Conservation (phyloP, 2,888 invertebrate species). For the Subacronicta megacephala region DNA sequence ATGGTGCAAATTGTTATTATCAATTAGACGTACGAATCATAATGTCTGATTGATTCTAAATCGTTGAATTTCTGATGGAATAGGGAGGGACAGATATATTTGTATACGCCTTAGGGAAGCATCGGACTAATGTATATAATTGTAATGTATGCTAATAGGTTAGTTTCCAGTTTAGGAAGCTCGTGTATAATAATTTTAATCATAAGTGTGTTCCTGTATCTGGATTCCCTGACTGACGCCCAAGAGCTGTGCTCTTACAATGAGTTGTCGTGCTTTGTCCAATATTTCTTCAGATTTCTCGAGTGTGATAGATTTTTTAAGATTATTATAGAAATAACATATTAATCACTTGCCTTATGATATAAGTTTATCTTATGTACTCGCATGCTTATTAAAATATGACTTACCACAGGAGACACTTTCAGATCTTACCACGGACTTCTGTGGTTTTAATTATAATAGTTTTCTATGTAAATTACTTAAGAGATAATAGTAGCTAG, state of each 20-base stretch:
- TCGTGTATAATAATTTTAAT: slow-evolving; percentile 43
- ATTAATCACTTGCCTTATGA: slow-evolving; percentile 78
- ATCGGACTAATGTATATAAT: slow-evolving; percentile 65
- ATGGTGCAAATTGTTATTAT: slow-evolving; percentile 52
- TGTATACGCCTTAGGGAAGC: slow-evolving; percentile 79
- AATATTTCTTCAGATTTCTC: slow-evolving; percentile 63
- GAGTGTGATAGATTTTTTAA: slow-evolving; percentile 56
- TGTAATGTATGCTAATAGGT: slow-evolving; percentile 41
- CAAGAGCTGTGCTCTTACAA: slow-evolving; percentile 67
- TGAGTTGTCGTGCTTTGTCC: slow-evolving; percentile 53
- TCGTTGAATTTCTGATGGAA: slow-evolving; percentile 36
- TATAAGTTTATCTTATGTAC: slow-evolving; percentile 75
- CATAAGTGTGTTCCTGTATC: slow-evolving; percentile 50
- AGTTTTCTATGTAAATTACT: slow-evolving; percentile 65
- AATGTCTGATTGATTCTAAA: slow-evolving; percentile 59
- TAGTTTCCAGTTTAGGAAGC: slow-evolving; percentile 40
- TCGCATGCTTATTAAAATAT: slow-evolving; percentile 74
- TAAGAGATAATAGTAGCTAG: slow-evolving; percentile 62
- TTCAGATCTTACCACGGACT: slow-evolving; percentile 37
- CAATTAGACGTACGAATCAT: slow-evolving; percentile 51
- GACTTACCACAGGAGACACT: slow-evolving; percentile 53
- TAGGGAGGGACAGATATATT: slow-evolving; percentile 56
- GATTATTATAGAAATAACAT: slow-evolving; percentile 50
- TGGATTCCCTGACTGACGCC: slow-evolving; percentile 45
- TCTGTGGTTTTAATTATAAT: slow-evolving; percentile 51